Evolutionary conservation across 2,797 vertebrate species (phyloP).

Genomic region (Garrulus glandarius): DNA sequence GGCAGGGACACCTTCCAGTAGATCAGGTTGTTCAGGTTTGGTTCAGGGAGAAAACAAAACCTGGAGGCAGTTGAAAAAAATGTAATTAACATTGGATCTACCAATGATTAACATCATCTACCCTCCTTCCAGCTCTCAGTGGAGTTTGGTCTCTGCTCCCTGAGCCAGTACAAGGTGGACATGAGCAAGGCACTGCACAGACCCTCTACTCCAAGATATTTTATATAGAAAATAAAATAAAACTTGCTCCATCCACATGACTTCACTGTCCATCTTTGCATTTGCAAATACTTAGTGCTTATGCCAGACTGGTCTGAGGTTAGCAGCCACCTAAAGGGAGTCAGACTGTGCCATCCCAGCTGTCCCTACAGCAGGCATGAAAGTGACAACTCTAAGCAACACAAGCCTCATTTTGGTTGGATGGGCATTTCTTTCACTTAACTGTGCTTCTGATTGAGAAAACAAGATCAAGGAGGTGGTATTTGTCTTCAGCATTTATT

Average conservation of each 20-base stretch:
- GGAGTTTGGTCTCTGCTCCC: neutral
- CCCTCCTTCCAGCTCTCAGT: neutral
- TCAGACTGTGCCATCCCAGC: neutral
- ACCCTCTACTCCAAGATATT: neutral
- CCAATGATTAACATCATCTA: neutral
- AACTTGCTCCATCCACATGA: slow-evolving; percentile 36
- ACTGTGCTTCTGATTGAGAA: slow-evolving; percentile 68
- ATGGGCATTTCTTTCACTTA: neutral
- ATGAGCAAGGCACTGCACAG: neutral
- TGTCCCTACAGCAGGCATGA: neutral
- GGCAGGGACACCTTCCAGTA: neutral
- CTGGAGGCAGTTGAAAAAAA: neutral
- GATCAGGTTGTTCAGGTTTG: neutral
- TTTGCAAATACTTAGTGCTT: slow-evolving; percentile 41
- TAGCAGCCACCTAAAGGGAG: slow-evolving; percentile 44
- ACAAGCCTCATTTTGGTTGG: neutral
- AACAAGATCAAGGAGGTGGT: slow-evolving; percentile 76
- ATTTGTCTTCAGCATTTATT: slow-evolving; percentile 91
- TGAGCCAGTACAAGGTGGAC: neutral
- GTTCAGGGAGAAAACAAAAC: neutral
- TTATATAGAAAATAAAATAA: neutral
- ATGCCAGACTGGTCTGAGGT: slow-evolving; percentile 44
- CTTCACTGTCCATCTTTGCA: slow-evolving; percentile 59
- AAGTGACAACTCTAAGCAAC: neutral
- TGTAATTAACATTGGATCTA: neutral